Percentiles rank a stretch among this genome's conserved stretches.
Conservation (phyloP, 1,140 invertebrate genomes). For the Psilanteris sp. region DNA sequence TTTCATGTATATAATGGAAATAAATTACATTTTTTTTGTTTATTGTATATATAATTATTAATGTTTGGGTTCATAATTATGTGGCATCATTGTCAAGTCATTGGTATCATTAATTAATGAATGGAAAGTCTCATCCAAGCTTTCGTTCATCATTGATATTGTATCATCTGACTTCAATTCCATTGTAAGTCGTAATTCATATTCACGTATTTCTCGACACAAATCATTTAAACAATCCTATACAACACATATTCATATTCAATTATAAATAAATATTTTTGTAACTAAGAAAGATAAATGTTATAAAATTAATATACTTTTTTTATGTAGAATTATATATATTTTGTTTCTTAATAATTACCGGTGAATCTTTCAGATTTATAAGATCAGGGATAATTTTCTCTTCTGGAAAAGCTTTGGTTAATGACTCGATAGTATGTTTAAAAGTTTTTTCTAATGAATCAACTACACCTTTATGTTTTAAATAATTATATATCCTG, state of each 20-base stretch:
- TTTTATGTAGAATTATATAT: no score
- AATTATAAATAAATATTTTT: no score
- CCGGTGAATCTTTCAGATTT: conserved; percentile 70
- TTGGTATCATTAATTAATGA: conserved; percentile 70
- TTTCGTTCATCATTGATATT: conserved; percentile 70
- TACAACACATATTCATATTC: no score
- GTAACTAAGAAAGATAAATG: no score
- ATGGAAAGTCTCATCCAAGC: conserved; percentile 72
- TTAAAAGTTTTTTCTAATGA: conserved; percentile 68
- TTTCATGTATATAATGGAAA: no score
- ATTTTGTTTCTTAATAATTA: conserved; percentile 40
- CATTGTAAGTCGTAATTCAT: conserved; percentile 73
- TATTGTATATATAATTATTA: neutral
- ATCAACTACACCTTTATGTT: conserved; percentile 59
- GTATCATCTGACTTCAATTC: conserved; percentile 73
- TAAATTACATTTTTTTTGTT: no score
- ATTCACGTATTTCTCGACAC: conserved; percentile 70
- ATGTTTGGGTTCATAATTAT: neutral
- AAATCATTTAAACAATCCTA: conserved; percentile 73
- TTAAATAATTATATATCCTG: conserved; percentile 73
- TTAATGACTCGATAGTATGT: conserved; percentile 68
- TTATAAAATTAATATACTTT: no score
- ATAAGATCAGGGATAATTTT: conserved; percentile 67
- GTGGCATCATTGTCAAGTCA: conserved; percentile 5
- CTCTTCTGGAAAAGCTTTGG: conserved; percentile 72